phyloP scores from a whole-genome alignment of 2,797 vertebrate species.

The Cossypha niveicapilla region DNA sequence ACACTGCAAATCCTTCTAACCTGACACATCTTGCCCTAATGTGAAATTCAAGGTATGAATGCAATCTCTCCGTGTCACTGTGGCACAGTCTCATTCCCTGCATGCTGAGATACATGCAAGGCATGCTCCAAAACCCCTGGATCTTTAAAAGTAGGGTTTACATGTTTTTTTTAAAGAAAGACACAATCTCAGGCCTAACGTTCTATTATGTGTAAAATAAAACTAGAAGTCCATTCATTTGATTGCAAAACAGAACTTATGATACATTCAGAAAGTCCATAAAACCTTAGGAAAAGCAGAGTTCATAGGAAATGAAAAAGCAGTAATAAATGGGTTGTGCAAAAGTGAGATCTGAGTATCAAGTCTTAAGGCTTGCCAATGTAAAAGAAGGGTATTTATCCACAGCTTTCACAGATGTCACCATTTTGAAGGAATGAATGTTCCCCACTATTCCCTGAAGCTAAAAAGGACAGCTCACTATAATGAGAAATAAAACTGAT shows the following conservation, averaged over 20 bases:
- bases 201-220: neutral
- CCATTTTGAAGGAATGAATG: neutral
- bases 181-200: neutral
- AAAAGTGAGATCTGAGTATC: neutral
- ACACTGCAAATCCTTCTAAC: neutral
- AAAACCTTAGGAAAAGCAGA: neutral
- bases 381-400: neutral
- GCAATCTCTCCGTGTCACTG: neutral
- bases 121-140: neutral
- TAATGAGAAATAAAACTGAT: neutral
- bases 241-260: neutral
- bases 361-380: neutral
- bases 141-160: neutral
- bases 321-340: neutral
- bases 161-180: neutral
- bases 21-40: neutral
- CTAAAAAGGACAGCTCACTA: neutral
- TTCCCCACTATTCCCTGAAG: neutral
- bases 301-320: neutral
- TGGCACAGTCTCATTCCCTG: neutral
- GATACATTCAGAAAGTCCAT: neutral
- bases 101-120: neutral
- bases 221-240: neutral
- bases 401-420: neutral
- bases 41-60: neutral